Base-by-base conservation (phyloP, 2,888 invertebrate species). In the Pseudococcus longispinus region DNA sequence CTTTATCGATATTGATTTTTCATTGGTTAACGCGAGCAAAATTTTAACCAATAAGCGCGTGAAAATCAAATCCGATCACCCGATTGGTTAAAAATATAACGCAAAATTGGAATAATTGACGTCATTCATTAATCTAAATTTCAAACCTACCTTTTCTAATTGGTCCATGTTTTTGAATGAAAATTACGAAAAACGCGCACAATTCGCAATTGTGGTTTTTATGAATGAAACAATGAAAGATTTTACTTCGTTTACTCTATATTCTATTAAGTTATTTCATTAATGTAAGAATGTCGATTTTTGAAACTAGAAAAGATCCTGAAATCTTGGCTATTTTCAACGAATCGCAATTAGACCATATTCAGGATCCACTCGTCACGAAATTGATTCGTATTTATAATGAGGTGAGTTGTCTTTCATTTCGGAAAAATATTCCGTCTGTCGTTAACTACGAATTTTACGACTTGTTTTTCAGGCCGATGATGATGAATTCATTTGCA, bases 401-500 rank as follows among this genome's bases (percentile, higher is more conserved):
- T 11, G 20, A 80, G 37, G 86, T 86, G 55, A 85, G 74, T 77
- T n/a, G 37, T 65, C n/a, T 20, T 18, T 65, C 32, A 37, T 20
- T 20, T 8, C 8, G 5, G 18, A 32, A 60, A 46, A 42, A 46
- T 23, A 18, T 46, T 18, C 32, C 29, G 37, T 42, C 37, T 37
- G 5, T 4, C 9, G 37, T 37, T 8, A 37, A 2, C 37, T 8
- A 37, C 37, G 0, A 0, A 37, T 26, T 86, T 51, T 46, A 83
- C n/a, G n/a, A n/a, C n/a, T 20, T n/a, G 15, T 26, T 3, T 51
- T 91, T 91, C 74, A 89, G 94, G 93, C 90, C 90, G 89, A 90
- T 92, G 2, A 91, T 93, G 91, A 93, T 29, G 90, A 90, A 1
- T 96, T 96, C 89, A 92, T 93, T 88, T 91, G 92, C 65, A 93